Evolutionary conservation across 1,140 invertebrate species (phyloP), one percentile per base, ranked within the genome.

Genomic region (Nasonia longicornis): DNA sequence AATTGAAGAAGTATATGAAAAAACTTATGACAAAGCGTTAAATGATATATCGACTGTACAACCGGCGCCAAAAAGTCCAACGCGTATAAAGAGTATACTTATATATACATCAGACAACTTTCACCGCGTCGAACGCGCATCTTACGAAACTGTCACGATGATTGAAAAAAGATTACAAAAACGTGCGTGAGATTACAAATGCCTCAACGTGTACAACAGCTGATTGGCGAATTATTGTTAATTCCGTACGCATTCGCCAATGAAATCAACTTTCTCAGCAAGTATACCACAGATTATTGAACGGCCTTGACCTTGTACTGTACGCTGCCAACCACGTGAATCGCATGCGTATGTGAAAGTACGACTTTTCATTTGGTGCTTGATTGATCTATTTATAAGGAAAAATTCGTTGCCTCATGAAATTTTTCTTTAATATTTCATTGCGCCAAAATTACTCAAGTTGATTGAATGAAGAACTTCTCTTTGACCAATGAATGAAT

Each of bases 291-390:
- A 71, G 69, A 66, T 29, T 12, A 2, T 22, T 45, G 35, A 20
- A 66, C 75, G 64, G 22, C 58, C 76, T 35, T 3, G 76, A 82
- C 77, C 77, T 84, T 78, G 58, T 6, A 71, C 10, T 11, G 83
- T 22, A 6, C 16, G 11, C 14, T 29, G 16, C 16, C 20, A 58
- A n/a, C 38, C 16, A 79, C 2, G 69, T 80, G 75, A 72, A 52
- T 35, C 31, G 31, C 31, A 35, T 35, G 31, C 22, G 26, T 20
- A 20, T 6, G 31, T 42, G 35, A 58, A 58, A 58, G 52, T n/a
- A 14, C 6, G 52, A 58, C 16, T 16, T 58, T 58, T 58, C 7
- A 16, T 20, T 58, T n/a, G 16, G n/a, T 58, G 16, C 6, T 58
- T n/a, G 20, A 58, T 42, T 42, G n/a, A n/a, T n/a, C 38, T 58